These are phyloP conservation scores for Melieria picta DNA, from an alignment of 2,888 invertebrate genomes.

Conservation along the genomic window DNA sequence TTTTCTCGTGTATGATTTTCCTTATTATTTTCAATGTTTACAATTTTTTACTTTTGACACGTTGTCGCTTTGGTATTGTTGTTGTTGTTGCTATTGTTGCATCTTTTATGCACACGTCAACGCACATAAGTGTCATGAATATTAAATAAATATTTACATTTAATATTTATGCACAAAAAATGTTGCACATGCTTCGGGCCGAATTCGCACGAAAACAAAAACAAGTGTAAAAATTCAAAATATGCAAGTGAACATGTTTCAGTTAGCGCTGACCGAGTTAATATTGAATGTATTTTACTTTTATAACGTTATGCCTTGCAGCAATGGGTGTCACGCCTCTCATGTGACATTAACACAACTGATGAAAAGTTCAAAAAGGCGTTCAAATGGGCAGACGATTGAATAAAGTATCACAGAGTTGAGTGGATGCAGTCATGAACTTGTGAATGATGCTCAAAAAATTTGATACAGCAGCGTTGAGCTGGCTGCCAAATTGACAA, in stretches of 20 bases:
- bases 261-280: too few relatives aligned
- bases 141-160: constrained; percentile 35
- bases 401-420: too few relatives aligned
- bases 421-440: too few relatives aligned
- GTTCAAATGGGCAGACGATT: too few relatives aligned
- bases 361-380: too few relatives aligned
- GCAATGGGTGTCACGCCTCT: too few relatives aligned
- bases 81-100: not conserved
- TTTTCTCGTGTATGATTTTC: not conserved
- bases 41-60: not conserved
- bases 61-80: not conserved
- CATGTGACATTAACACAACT: too few relatives aligned
- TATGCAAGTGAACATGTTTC: not conserved
- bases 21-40: not conserved
- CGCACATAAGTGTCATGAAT: constrained; percentile 27
- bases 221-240: not conserved
- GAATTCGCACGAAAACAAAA: not conserved
- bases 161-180: constrained; percentile 24
- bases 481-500: too few relatives aligned
- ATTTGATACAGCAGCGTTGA: too few relatives aligned
- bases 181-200: constrained; percentile 19
- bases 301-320: too few relatives aligned
- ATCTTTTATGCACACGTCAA: constrained; percentile 7
- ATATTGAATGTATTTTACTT: too few relatives aligned
- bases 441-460: too few relatives aligned